These are phyloP conservation scores for Temnothorax ravouxi DNA, from an alignment of 2,888 invertebrate genomes.

Conservation along the genomic window DNA sequence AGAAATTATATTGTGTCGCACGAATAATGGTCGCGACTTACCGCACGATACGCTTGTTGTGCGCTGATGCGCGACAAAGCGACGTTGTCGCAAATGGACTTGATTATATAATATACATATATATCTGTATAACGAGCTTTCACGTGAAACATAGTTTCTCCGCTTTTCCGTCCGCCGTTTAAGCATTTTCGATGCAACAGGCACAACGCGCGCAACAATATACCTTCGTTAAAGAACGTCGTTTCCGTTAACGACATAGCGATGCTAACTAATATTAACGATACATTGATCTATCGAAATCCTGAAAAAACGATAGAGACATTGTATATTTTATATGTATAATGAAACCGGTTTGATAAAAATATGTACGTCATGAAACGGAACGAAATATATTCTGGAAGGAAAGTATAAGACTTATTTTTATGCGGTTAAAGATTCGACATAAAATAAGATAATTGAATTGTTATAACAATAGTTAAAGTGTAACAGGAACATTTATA, in stretches of 20 bases:
- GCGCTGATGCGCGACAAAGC: constrained; percentile 16
- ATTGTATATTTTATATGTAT: too few species aligned
- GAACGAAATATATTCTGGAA: neutral
- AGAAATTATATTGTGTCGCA: constrained; percentile 37
- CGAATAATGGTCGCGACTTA: constrained; percentile 51
- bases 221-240: constrained; percentile 53
- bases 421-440: neutral
- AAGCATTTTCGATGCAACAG: constrained; percentile 56
- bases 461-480: neutral
- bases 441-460: neutral
- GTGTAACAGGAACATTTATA: neutral
- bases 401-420: neutral
- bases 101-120: constrained; percentile 18
- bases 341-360: neutral
- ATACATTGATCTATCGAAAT: neutral
- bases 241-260: constrained; percentile 36
- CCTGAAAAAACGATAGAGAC: neutral
- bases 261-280: neutral
- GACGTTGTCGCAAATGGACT: neutral
- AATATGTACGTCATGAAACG: neutral
- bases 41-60: constrained; percentile 36
- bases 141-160: neutral
- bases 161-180: neutral
- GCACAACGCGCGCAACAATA: constrained; percentile 55
- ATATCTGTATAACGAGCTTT: neutral